phyloP scores from a whole-genome alignment of 2,888 invertebrate genomes.

The Aradus depressus region DNA sequence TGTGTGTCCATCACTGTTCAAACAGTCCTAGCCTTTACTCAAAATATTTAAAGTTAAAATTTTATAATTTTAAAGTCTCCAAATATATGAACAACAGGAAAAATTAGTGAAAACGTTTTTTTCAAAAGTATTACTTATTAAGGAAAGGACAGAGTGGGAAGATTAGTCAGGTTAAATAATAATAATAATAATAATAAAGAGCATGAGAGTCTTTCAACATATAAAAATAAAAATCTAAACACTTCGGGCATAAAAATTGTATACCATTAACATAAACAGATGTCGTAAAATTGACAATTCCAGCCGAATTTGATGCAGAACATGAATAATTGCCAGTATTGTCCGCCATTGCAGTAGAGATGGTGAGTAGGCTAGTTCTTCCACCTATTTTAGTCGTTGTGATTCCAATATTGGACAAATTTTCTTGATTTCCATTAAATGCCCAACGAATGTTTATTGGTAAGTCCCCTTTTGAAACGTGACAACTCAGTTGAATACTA shows the following conservation, averaged over 20 bases:
- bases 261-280: slow-evolving; percentile 61
- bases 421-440: slow-evolving; percentile 44
- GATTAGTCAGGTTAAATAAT: not conserved
- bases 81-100: too few relatives aligned
- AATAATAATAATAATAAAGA: not conserved
- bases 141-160: slow-evolving; percentile 5
- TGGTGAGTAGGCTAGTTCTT: slow-evolving; percentile 48
- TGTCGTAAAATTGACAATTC: slow-evolving; percentile 53
- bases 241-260: slow-evolving; percentile 19
- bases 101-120: too few relatives aligned
- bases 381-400: slow-evolving; percentile 54
- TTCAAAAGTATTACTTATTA: too few relatives aligned
- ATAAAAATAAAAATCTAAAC: slow-evolving; percentile 11
- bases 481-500: slow-evolving; percentile 50
- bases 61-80: too few relatives aligned
- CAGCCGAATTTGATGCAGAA: slow-evolving; percentile 46
- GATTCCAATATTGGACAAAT: slow-evolving; percentile 34
- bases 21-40: too few relatives aligned
- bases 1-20: too few relatives aligned
- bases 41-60: too few relatives aligned
- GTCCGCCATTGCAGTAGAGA: slow-evolving; percentile 48
- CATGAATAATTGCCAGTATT: slow-evolving; percentile 46
- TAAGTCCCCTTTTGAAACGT: slow-evolving; percentile 54
- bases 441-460: slow-evolving; percentile 64
- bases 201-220: not conserved